Evolutionary conservation across 2,888 invertebrate species (phyloP), one percentile per base, ranked within the genome.

Genomic region (Bombylius major): DNA sequence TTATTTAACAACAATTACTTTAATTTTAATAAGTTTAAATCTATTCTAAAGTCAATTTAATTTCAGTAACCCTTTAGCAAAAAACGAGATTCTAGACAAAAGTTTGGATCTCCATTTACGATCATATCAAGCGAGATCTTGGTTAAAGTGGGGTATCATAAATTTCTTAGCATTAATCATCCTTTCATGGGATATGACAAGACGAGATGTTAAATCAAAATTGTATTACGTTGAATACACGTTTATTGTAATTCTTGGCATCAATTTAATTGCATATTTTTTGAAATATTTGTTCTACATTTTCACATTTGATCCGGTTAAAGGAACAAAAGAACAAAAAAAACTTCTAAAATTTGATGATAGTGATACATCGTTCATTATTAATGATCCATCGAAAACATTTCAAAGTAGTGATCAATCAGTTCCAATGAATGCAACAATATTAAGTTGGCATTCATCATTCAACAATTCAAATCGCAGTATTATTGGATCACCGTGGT

Each of bases 261-360:
- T 80, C 1, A 81, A 81, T 62, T 69, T 77, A 1, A 12, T 78
- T 4, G 78, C 78, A 60, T 79, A 82, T 64, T 69, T 80, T 49
- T 62, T 67, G 31, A 75, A 70, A 62, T 81, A 78, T 63, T 64
- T 75, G 3, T 72, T 71, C 62, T 74, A 75, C 58, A 68, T 71
- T 13, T 67, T 76, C 11, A 72, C 63, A 23, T 65, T 63, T 5
- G 64, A 65, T 50, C 77, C 78, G 6, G 72, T 82, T 13, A 60
- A 67, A 3, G 71, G 81, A 3, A 80, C 76, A 13, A 67, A 72
- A 9, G 70, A 72, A 49, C 82, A 83, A 61, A 76, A 77, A 62
- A 70, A 72, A 61, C 68, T 82, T 14, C 67, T 82, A 13, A 78
- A 78, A 57, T 73, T 80, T 52, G 73, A 75, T 46, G 76, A 78